Base-by-base conservation (phyloP, 1,140 invertebrate species). In the Apis laboriosa region DNA sequence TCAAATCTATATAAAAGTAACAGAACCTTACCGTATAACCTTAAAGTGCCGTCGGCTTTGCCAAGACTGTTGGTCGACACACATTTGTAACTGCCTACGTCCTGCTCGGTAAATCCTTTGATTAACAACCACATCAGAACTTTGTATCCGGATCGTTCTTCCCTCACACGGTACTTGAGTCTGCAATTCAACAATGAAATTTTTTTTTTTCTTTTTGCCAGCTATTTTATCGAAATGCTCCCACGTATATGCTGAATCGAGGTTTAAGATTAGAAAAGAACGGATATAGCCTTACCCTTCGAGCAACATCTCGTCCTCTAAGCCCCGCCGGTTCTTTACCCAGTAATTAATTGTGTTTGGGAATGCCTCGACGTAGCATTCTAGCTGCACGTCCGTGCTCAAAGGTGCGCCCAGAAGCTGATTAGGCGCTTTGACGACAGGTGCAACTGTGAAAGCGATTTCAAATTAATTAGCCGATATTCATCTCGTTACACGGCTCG, bases 1-100 rank as follows among this genome's bases (percentile, higher is more conserved):
- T n/a, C 19, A 11, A 58, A 8, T 43, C 12, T 21, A 61, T 34
- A 21, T 51, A 71, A n/a, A 24, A 21, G 1, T 58, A 9, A 9
- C 60, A 66, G 34, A 43, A 86, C 95, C 96, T 96, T 94, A 98
- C 98, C 97, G 94, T 98, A 98, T 64, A 98, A 95, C 88, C 97
- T 94, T 83, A 98, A 95, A 11, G 96, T 97, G 73, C 97, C 97
- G 92, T 98, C 97, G 60, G 97, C 97, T 91, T 95, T 96, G 74
- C 98, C 98, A 60, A 99, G 94, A 19, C 97, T 97, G 93, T 98
- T 99, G 81, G 97, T 98, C 76, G 97, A 97, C 75, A 98, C 96
- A 92, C 98, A 98, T 91, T 97, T 97, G 95, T 98, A 99, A 74
- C 97, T 97, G 28, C 98, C 98, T 88, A 97, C 97, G 93, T 99